Evolutionary conservation across 2,797 vertebrate species (phyloP), one percentile per base, ranked within the genome.

Genomic region (Lagorchestes hirsutus): DNA sequence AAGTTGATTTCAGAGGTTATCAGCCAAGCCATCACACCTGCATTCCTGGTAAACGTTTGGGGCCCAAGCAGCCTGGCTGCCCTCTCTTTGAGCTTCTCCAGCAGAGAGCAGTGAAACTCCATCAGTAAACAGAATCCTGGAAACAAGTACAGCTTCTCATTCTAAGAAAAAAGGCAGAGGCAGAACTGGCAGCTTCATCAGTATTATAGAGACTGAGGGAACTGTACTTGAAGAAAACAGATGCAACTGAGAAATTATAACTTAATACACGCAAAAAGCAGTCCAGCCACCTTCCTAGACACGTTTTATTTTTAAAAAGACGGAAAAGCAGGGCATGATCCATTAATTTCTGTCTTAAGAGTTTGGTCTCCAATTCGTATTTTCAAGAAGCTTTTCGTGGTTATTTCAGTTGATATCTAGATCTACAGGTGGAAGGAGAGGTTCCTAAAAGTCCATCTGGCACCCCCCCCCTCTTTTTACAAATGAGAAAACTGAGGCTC

Each of bases 91-190:
- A 97, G 95, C 97, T 98, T 98, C 98, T 99, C 99, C 98, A 99
- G 98, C 98, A 99, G 99, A 99, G 98, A 98, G 98, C 98, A 99
- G 98, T 98, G 98, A 99, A 98, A 98, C 98, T 93, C 99, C 99
- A 98, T 97, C 97, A 97, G 90, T 98, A 98, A 99, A 98, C 94
- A 96, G 94, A 97, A 96, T 92, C 96, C 95, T 97, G 98, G 90
- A 98, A 98, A 97, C 95, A 96, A 97, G 95, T 93, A 95, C 94
- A 97, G 96, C 97, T 97, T 98, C 93, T 97, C 97, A 97, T 95
- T 92, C 93, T 13, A 0, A 93, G 95, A 94, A 95, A 94, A 97
- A 98, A 96, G 96, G 96, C 94, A 98, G 97, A 98, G 93, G 95
- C 94, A 97, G 96, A 98, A 94, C 93, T 97, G 96, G 96, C 94